Percentiles rank a stretch among this genome's conserved stretches.
These are phyloP conservation scores for Diorhabda sublineata DNA, from an alignment of 1,140 invertebrate species.

Conservation along the genomic window DNA sequence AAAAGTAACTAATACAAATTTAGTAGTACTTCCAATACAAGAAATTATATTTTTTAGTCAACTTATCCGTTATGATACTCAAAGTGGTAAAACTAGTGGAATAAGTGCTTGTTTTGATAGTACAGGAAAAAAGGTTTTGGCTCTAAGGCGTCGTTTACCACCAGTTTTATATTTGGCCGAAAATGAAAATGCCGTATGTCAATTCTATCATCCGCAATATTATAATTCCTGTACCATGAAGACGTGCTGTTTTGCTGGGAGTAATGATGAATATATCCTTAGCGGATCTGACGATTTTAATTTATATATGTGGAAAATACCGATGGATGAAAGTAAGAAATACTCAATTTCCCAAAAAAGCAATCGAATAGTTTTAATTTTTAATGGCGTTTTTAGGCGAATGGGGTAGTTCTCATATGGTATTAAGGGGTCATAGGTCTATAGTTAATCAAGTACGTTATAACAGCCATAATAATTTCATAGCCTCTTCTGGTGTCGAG, in stretches of 20 bases:
- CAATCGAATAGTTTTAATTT: slow-evolving; percentile 12
- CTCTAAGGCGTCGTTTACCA: slow-evolving; percentile 74
- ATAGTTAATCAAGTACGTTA: slow-evolving; percentile 96
- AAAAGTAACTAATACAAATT: slow-evolving; percentile 59
- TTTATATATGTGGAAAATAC: slow-evolving; percentile 90
- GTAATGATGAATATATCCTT: slow-evolving; percentile 81
- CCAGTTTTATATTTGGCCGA: slow-evolving; percentile 77
- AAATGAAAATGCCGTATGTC: slow-evolving; percentile 64
- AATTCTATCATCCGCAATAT: slow-evolving; percentile 89
- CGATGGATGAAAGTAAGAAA: slow-evolving; percentile 56
- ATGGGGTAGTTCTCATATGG: slow-evolving; percentile 66
- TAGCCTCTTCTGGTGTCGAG: slow-evolving; percentile 92
- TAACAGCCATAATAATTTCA: slow-evolving; percentile 75
- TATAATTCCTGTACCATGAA: slow-evolving; percentile 98
- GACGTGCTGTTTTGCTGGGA: slow-evolving; percentile 90
- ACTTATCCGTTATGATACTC: slow-evolving; percentile 66
- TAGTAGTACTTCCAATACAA: not conserved
- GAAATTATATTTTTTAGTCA: slow-evolving; percentile 50
- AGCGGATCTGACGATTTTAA: slow-evolving; percentile 95
- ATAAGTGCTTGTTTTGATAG: slow-evolving; percentile 89
- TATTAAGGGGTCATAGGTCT: slow-evolving; percentile 85
- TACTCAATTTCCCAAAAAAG: too few relatives aligned
- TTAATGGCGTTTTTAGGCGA: slow-evolving; percentile 33
- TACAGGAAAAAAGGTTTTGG: slow-evolving; percentile 74
- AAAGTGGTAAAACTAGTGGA: slow-evolving; percentile 67